Evolutionary conservation across 2,888 invertebrate genomes (phyloP).

Genomic region (Drosophila melanosoma): DNA sequence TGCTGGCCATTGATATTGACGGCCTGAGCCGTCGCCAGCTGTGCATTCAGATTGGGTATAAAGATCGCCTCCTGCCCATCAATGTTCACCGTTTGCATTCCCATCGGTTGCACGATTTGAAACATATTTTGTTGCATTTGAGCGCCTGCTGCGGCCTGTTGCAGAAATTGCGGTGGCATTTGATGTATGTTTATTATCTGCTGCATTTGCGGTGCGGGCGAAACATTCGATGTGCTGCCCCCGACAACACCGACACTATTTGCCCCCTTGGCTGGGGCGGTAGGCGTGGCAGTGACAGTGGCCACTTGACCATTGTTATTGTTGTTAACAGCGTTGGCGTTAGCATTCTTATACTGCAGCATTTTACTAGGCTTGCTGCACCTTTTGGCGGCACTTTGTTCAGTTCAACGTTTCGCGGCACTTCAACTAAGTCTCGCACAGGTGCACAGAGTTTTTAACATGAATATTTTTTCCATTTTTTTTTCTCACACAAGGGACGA

Average conservation of each 20-base stretch:
- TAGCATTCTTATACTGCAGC: conserved; percentile 80
- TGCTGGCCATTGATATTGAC: conserved; percentile 86
- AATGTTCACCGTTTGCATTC: conserved; percentile 95
- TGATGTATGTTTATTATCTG: conserved; percentile 82
- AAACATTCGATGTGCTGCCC: conserved; percentile 29
- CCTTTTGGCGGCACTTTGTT: conserved; percentile 9
- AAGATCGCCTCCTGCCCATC: conserved; percentile 97
- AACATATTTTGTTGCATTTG: conserved; percentile 83
- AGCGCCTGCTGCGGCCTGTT: conserved; percentile 46
- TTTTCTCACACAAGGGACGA: conserved; percentile 32
- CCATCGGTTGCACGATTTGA: conserved; percentile 87
- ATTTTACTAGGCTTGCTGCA: conserved; percentile 43
- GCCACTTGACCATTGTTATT: conserved; percentile 43
- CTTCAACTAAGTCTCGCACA: conserved; percentile 24
- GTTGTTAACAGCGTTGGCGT: conserved; percentile 44
- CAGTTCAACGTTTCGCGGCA: conserved; percentile 3
- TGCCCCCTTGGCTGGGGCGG: conserved; percentile 63
- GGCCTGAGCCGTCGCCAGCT: conserved; percentile 85
- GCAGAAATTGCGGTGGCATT: conserved; percentile 76
- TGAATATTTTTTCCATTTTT: conserved; percentile 45
- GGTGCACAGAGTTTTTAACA: conserved; percentile 23
- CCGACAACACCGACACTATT: conserved; percentile 40
- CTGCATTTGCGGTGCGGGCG: conserved; percentile 72
- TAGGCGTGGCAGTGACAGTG: conserved; percentile 49
- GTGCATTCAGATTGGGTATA: conserved; percentile 91